Evolutionary conservation across 2,113 vertebrate genomes (phyloP).

Genomic region (Seriola dumerili): DNA sequence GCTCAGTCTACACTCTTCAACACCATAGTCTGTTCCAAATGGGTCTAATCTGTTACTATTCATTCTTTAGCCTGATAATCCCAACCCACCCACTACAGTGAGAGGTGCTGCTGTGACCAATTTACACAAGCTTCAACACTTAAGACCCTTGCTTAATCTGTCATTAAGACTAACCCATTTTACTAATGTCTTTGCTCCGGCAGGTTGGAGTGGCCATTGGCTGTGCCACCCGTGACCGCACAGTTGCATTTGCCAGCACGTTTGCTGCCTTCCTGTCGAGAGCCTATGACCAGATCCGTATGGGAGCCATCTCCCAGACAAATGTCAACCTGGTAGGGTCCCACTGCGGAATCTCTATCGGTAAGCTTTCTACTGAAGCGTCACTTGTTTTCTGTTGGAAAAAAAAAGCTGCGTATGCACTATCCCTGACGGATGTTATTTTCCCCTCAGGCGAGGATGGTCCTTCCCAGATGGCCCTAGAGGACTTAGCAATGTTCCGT

Average conservation of each 20-base stretch:
- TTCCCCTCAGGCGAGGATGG: constrained; percentile 87
- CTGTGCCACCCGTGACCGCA: constrained; percentile 86
- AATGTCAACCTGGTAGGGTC: constrained; percentile 90
- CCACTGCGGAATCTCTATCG: constrained; percentile 88
- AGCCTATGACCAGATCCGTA: constrained; percentile 91
- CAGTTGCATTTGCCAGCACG: constrained; percentile 87
- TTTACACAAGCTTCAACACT: neutral
- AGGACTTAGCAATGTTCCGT: constrained; percentile 92
- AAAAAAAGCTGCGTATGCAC: too few species aligned
- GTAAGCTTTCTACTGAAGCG: constrained; percentile 71
- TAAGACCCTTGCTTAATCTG: neutral
- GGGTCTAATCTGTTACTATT: constrained; percentile 59
- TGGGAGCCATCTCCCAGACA: constrained; percentile 90
- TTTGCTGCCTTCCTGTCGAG: constrained; percentile 88
- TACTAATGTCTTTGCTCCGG: neutral
- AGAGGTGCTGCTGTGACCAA: neutral
- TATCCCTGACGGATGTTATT: neutral
- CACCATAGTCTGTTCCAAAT: constrained; percentile 48
- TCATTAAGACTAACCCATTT: neutral
- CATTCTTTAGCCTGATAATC: constrained; percentile 43
- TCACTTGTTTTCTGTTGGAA: neutral
- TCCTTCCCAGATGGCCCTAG: constrained; percentile 91
- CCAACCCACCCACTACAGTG: neutral
- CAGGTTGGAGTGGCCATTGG: constrained; percentile 91
- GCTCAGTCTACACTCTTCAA: constrained; percentile 13